Percentiles rank a stretch among this genome's conserved stretches.
Conservation (phyloP, 2,797 vertebrate genomes). For the Amazonetta brasiliensis region DNA sequence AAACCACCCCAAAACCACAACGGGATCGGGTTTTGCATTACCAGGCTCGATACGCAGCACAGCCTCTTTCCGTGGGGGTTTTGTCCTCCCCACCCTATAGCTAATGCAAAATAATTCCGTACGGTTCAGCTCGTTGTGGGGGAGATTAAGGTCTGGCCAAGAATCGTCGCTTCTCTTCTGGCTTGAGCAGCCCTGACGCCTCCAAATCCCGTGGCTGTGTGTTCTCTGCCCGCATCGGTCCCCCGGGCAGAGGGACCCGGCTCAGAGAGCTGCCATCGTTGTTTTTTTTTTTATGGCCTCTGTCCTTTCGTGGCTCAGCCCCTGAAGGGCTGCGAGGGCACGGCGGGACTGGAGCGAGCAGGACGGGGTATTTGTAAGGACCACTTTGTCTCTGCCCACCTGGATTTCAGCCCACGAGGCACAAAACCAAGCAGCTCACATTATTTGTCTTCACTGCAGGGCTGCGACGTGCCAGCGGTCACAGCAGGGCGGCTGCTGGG, state of each 20-base stretch:
- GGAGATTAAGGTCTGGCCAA: background rate
- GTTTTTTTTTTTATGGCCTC: background rate
- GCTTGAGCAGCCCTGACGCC: background rate
- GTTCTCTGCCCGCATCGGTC: background rate
- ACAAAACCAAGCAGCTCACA: rapidly evolving
- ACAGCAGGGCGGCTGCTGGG: background rate
- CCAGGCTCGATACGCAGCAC: rapidly evolving
- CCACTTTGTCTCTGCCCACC: background rate
- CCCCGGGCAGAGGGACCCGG: background rate
- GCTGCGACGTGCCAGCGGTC: background rate
- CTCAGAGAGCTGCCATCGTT: rapidly evolving
- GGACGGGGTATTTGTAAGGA: background rate
- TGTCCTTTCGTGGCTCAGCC: rapidly evolving
- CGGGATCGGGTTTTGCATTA: no score
- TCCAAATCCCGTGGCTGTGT: background rate
- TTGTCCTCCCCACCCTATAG: background rate
- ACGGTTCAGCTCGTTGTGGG: background rate
- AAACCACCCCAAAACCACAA: no score
- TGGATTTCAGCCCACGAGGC: background rate
- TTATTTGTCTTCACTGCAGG: background rate
- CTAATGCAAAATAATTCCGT: background rate
- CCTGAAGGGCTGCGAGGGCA: background rate
- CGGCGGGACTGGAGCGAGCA: background rate
- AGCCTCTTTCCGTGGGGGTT: background rate
- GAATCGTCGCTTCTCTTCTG: background rate